Percentiles rank a stretch among this genome's conserved stretches.
Conservation (phyloP, 2,888 invertebrate genomes). For the Drosophila mayaguana region DNA sequence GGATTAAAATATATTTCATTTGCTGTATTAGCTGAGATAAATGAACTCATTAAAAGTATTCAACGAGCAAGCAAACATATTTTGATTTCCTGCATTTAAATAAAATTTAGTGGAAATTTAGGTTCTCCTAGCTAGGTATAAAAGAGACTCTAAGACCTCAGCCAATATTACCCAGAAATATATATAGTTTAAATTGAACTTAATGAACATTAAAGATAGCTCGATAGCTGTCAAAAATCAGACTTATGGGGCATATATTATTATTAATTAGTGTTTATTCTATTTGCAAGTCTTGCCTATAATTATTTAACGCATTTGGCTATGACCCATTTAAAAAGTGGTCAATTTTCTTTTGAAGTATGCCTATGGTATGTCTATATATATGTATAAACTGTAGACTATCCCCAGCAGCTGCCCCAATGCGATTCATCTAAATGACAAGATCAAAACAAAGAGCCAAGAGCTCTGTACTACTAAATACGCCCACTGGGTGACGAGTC, state of each 20-base stretch:
- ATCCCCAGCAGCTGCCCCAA: constrained; percentile 4
- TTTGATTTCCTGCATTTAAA: background rate
- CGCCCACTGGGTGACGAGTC: constrained; percentile 21
- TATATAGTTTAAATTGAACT: too few species aligned
- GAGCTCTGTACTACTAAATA: constrained; percentile 12
- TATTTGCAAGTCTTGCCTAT: background rate
- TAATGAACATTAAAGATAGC: background rate
- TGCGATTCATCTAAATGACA: constrained; percentile 15
- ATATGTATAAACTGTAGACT: background rate
- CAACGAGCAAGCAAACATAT: background rate
- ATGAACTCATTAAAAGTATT: constrained; percentile 6
- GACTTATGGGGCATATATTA: too few species aligned
- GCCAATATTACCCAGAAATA: too few species aligned
- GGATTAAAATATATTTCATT: background rate
- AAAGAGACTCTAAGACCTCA: too few species aligned
- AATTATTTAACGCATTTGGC: background rate
- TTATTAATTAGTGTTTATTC: background rate
- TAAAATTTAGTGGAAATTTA: background rate
- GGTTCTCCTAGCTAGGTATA: too few species aligned
- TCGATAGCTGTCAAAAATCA: background rate
- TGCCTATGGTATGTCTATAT: background rate
- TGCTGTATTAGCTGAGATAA: background rate
- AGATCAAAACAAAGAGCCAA: constrained; percentile 35
- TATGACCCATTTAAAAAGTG: constrained; percentile 1
- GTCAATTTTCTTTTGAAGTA: constrained; percentile 6